These are phyloP conservation scores for Heliconius eleuchia DNA, from an alignment of 1,140 invertebrate species.

Conservation along the genomic window DNA sequence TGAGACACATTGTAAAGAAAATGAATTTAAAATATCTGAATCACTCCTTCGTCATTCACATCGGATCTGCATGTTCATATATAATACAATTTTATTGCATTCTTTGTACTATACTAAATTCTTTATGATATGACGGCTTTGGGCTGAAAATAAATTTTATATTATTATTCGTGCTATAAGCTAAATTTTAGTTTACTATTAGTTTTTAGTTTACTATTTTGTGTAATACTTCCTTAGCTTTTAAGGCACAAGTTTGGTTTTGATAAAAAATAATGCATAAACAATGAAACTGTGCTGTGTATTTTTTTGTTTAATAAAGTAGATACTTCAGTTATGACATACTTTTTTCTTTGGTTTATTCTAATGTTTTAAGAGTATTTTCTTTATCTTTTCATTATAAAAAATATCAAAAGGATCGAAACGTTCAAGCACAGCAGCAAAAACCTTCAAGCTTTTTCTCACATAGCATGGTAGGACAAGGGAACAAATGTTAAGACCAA, in stretches of 20 bases:
- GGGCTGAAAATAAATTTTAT: background rate
- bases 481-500: too few species aligned
- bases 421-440: too few species aligned
- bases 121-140: background rate
- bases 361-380: background rate
- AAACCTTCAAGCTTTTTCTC: too few species aligned
- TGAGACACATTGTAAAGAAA: constrained; percentile 32
- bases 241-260: background rate
- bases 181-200: background rate
- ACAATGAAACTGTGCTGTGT: background rate
- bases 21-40: constrained; percentile 18
- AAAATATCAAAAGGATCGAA: too few species aligned
- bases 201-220: background rate
- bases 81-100: constrained; percentile 11
- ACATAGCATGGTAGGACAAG: too few species aligned
- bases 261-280: background rate
- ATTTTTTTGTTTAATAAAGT: too few species aligned
- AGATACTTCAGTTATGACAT: background rate
- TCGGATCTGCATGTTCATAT: constrained; percentile 8
- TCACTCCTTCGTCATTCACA: constrained; percentile 11
- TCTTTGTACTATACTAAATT: background rate
- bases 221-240: background rate
- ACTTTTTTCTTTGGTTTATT: background rate
- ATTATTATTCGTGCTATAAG: background rate
- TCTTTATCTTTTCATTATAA: too few species aligned